Conservation (phyloP, 2,888 invertebrate genomes). For the Nomada hirtipes region DNA sequence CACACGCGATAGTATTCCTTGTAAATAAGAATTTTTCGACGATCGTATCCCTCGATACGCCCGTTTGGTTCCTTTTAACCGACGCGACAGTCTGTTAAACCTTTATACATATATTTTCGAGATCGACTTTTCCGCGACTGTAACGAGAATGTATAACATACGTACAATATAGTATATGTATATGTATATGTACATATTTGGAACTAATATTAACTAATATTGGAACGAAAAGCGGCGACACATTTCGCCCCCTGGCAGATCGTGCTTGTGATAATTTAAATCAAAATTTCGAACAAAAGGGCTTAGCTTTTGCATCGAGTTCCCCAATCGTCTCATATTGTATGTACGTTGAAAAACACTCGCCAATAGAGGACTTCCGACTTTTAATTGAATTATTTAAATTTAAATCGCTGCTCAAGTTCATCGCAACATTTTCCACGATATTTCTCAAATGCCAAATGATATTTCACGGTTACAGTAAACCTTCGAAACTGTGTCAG, state of each 20-base stretch:
- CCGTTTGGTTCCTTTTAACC: constrained; percentile 45
- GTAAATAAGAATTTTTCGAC: constrained; percentile 63
- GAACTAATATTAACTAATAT: not conserved
- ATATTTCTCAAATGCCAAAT: constrained; percentile 65
- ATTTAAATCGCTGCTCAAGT: constrained; percentile 25
- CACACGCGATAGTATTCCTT: constrained; percentile 35
- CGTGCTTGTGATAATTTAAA: constrained; percentile 44
- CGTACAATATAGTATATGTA: constrained; percentile 48
- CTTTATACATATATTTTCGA: constrained; percentile 71
- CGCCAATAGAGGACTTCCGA: not conserved
- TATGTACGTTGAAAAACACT: not conserved
- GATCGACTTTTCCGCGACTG: constrained; percentile 61
- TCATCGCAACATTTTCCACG: constrained; percentile 12
- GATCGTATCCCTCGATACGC: constrained; percentile 24
- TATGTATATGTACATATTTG: constrained; percentile 23
- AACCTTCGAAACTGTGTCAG: constrained; percentile 25
- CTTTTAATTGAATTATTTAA: constrained; percentile 5
- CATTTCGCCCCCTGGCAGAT: not conserved
- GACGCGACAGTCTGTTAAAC: constrained; percentile 53
- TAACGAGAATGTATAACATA: constrained; percentile 60
- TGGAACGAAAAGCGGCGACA: constrained; percentile 7
- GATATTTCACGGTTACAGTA: constrained; percentile 36
- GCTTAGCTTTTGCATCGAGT: constrained; percentile 43
- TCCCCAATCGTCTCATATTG: not conserved
- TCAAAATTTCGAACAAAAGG: constrained; percentile 38